Base-by-base conservation (phyloP, 2,888 invertebrate species). In the Dendrolimus houi region DNA sequence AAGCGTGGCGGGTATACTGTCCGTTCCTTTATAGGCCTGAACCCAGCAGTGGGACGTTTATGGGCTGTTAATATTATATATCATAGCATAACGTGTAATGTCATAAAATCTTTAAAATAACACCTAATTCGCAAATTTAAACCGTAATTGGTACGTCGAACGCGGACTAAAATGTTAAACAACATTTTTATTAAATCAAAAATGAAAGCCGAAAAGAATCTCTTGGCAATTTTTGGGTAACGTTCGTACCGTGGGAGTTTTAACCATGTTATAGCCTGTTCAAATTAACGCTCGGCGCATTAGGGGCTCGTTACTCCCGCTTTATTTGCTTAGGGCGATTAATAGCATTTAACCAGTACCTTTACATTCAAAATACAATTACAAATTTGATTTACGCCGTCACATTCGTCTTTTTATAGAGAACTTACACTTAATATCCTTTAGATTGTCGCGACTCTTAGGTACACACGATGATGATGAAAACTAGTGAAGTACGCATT, bases 301-400 rank as follows among this genome's bases (percentile, higher is more conserved):
- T 47, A 47, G 53, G 52, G 57, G 55, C 59, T 59, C 63, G 61
- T 57, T 61, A 40, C 59, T 56, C 59, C 54, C 57, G 47, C 47
- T 47, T 47, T 79, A 73, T 79, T 79, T 81, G 70, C 70, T 75
- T 75, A 77, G 77, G 76, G 68, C 72, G 66, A 75, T 77, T 72
- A 71, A 74, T 70, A 64, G 69, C 67, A 65, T 70, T 71, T 66
- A 64, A 54, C 60, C 58, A 56, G 54, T 57, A 56, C 13, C 41
- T 42, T 17, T 13, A 55, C 52, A 55, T 57, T 52, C 59, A 59
- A 60, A 59, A 62, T 63, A 61, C 12, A 12, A 47, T 47, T 47
- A 12, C 8, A 47, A 47, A 9, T 47, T 47, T 47, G 47, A 47
- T 9, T 10, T 47, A 47, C 12, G 2, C 9, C 47, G 3, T 2